A percentile compares a stretch with the other conserved stretches of the same genome.
Evolutionary conservation across 2,888 invertebrate genomes (phyloP).

Genomic region (Limenitis camilla): DNA sequence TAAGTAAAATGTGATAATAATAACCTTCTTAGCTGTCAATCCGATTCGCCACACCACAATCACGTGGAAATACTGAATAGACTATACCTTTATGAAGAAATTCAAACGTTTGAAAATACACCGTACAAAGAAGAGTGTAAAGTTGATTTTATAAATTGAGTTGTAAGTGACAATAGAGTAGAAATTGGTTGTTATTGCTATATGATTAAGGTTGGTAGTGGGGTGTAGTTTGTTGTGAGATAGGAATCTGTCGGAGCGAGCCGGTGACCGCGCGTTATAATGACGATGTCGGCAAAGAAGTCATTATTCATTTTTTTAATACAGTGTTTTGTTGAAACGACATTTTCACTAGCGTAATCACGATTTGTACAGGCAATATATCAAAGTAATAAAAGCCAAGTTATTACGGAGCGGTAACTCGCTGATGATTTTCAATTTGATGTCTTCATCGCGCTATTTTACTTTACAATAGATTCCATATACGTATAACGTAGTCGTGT

Average conservation of each 20-base stretch:
- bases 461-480: conserved; percentile 29
- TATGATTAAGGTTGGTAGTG: conserved; percentile 34
- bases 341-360: conserved; percentile 73
- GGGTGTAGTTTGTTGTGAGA: conserved; percentile 33
- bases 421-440: conserved; percentile 68
- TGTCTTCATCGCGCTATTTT: conserved; percentile 51
- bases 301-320: conserved; percentile 75
- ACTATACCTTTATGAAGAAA: conserved; percentile 33
- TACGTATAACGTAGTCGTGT: not conserved
- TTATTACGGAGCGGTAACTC: conserved; percentile 49
- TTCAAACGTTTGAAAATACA: conserved; percentile 30
- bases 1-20: conserved; percentile 72
- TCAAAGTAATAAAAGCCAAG: conserved; percentile 62
- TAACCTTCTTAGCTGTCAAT: conserved; percentile 70
- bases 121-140: conserved; percentile 27
- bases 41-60: conserved; percentile 64
- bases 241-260: conserved; percentile 59
- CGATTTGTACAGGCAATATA: conserved; percentile 66
- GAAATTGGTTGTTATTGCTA: conserved; percentile 27
- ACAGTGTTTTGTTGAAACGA: conserved; percentile 72
- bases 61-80: conserved; percentile 52
- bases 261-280: conserved; percentile 62
- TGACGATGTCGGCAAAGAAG: conserved; percentile 68
- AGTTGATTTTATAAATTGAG: conserved; percentile 38
- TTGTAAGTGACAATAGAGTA: conserved; percentile 4